A percentile compares a stretch with the other conserved stretches of the same genome.
Evolutionary conservation across 1,140 invertebrate species (phyloP).

Genomic region (Andrena cerasifolii): DNA sequence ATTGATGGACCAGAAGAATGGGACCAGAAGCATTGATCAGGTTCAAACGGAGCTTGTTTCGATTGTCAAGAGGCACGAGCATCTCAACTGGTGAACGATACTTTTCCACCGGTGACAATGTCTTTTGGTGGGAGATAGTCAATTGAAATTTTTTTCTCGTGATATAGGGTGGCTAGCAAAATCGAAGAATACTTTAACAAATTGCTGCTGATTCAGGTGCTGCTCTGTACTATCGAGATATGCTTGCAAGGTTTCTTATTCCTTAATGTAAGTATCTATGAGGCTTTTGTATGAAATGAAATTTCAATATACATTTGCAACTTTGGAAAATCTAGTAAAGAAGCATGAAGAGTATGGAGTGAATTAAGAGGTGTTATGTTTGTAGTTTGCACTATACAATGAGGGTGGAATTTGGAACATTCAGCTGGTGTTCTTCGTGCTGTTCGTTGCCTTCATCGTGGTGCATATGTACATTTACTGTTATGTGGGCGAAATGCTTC

Average conservation of each 20-base stretch:
- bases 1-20: slow-evolving; percentile 11
- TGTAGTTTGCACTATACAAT: slow-evolving; percentile 11
- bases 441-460: slow-evolving; percentile 35
- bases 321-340: too few relatives aligned
- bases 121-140: background rate
- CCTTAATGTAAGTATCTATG: slow-evolving; percentile 31
- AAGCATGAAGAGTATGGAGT: too few relatives aligned
- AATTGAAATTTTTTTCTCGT: background rate
- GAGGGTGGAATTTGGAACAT: background rate
- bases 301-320: background rate
- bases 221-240: slow-evolving; percentile 48
- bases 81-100: slow-evolving; percentile 31
- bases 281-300: background rate
- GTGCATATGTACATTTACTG: slow-evolving; percentile 53
- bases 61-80: slow-evolving; percentile 61
- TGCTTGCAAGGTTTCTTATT: slow-evolving; percentile 55
- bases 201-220: slow-evolving; percentile 49
- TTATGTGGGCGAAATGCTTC: slow-evolving; percentile 54
- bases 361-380: background rate
- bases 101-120: background rate
- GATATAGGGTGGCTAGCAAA: slow-evolving; percentile 24
- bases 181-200: slow-evolving; percentile 59
- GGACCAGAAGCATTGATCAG: background rate
- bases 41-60: slow-evolving; percentile 36
- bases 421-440: slow-evolving; percentile 24